Evolutionary conservation across 2,797 vertebrate species (phyloP).

Genomic region (Vipera latastei): DNA sequence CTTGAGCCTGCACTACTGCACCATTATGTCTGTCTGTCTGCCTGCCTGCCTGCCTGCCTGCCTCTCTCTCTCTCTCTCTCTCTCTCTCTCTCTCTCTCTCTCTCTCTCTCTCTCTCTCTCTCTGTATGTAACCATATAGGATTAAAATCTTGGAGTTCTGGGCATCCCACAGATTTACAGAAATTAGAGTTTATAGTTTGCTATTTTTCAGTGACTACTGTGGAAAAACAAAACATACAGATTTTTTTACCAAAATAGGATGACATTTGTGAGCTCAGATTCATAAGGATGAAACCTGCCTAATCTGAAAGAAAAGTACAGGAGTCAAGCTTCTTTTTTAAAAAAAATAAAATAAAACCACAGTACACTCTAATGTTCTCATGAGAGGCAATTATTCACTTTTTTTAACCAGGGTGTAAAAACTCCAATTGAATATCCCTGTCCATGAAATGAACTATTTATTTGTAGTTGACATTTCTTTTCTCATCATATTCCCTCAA

Average conservation of each 20-base stretch:
- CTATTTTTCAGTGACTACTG: background rate
- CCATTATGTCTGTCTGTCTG: too few relatives aligned
- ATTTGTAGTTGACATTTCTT: background rate
- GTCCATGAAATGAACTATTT: background rate
- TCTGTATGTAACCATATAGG: too few relatives aligned
- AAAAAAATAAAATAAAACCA: background rate
- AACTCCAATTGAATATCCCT: background rate
- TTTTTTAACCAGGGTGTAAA: background rate
- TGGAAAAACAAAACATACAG: background rate
- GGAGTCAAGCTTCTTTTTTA: background rate
- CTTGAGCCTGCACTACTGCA: too few relatives aligned
- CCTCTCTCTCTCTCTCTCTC: too few relatives aligned
- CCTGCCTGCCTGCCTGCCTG: too few relatives aligned
- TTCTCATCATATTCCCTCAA: slow-evolving; percentile 17
- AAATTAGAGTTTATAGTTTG: background rate
- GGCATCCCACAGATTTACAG: background rate
- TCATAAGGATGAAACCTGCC: background rate
- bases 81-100: too few relatives aligned
- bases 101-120: too few relatives aligned
- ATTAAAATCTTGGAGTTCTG: too few relatives aligned
- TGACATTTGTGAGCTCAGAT: background rate
- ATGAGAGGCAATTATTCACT: background rate
- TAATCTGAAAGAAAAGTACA: background rate
- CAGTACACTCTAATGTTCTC: background rate
- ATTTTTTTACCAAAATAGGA: background rate